These are phyloP conservation scores for Dolomedes plantarius DNA, from an alignment of 2,888 invertebrate species.

Conservation along the genomic window DNA sequence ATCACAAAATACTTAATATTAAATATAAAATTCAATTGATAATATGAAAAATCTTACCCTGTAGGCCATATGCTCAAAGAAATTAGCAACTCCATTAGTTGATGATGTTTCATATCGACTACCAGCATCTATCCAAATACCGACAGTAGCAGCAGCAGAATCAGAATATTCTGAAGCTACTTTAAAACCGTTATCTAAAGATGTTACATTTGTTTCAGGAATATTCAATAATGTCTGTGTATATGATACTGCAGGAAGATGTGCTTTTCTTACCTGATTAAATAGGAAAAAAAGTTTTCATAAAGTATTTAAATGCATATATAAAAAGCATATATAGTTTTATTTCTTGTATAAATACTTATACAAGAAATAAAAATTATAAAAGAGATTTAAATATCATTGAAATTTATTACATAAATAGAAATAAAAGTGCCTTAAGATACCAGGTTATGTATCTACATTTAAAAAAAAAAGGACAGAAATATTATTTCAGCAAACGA, in stretches of 20 bases:
- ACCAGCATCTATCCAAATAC: slow-evolving; percentile 98
- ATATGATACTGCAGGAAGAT: slow-evolving; percentile 41
- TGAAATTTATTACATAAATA: too few relatives aligned
- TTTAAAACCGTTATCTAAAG: slow-evolving; percentile 90
- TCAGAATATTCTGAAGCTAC: slow-evolving; percentile 98
- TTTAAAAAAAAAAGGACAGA: too few relatives aligned
- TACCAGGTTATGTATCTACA: too few relatives aligned
- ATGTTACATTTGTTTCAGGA: slow-evolving; percentile 91
- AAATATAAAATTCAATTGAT: too few relatives aligned
- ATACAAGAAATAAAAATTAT: too few relatives aligned
- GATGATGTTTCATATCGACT: slow-evolving; percentile 94
- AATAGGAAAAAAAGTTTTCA: background rate
- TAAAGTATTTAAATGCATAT: background rate
- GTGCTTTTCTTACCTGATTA: slow-evolving; percentile 26
- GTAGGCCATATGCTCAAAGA: slow-evolving; percentile 99
- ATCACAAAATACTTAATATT: too few relatives aligned
- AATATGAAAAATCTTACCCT: slow-evolving; percentile 80
- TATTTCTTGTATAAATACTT: too few relatives aligned
- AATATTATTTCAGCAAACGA: too few relatives aligned
- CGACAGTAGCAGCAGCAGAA: slow-evolving; percentile 94
- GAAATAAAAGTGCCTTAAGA: too few relatives aligned
- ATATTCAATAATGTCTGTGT: slow-evolving; percentile 80
- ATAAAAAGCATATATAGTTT: too few relatives aligned
- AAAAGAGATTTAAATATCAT: too few relatives aligned
- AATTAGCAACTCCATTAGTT: slow-evolving; percentile 99